Percentiles rank a stretch among this genome's conserved stretches.
Evolutionary conservation across 2,113 vertebrate species (phyloP).

Genomic region (Leucopsar rothschildi): DNA sequence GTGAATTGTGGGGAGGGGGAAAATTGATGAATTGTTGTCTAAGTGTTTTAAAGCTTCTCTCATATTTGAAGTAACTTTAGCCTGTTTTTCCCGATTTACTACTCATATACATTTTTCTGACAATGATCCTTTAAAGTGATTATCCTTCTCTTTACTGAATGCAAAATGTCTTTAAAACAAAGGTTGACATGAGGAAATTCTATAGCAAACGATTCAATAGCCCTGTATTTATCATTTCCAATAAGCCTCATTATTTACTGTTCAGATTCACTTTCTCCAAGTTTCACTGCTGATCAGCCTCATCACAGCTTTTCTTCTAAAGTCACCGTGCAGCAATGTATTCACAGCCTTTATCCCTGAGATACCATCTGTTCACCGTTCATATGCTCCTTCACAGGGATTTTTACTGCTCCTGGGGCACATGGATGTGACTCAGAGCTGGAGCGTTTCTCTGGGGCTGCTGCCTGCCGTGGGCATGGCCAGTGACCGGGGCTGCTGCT

Average conservation of each 20-base stretch:
- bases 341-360: background rate
- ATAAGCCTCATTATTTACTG: background rate
- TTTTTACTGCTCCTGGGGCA: background rate
- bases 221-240: background rate
- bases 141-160: background rate
- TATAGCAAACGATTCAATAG: background rate
- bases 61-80: background rate
- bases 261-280: background rate
- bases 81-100: background rate
- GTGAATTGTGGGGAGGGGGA: background rate
- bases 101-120: background rate
- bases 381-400: accelerated
- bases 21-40: background rate
- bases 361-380: background rate
- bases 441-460: background rate
- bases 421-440: background rate
- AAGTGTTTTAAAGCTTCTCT: background rate
- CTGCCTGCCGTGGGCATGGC: background rate
- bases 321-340: background rate
- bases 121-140: background rate
- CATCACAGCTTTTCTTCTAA: background rate
- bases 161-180: background rate
- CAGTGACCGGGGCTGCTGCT: background rate
- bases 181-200: background rate
- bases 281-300: background rate